phyloP scores from a whole-genome alignment of 2,113 vertebrate genomes.

The Eupsittula cactorum region DNA sequence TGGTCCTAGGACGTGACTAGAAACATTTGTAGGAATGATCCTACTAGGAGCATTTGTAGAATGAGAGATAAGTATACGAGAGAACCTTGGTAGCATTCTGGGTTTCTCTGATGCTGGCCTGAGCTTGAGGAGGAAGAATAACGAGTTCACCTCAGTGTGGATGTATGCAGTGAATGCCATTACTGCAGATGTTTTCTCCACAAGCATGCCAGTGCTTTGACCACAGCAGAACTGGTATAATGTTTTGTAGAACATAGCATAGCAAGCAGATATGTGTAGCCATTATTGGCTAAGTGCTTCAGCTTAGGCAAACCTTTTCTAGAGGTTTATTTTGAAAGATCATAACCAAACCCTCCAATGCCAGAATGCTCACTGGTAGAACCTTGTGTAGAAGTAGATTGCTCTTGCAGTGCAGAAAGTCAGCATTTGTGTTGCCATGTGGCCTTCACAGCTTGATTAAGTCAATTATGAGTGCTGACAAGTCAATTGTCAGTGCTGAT shows the following conservation, averaged over 20 bases:
- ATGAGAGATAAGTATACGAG: not conserved
- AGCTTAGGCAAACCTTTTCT: not conserved
- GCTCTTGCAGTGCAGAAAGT: not conserved
- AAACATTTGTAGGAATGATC: not conserved
- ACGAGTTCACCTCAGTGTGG: not conserved
- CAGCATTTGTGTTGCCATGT: fast-evolving
- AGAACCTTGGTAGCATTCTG: not conserved
- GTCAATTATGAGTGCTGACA: not conserved
- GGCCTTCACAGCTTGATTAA: not conserved
- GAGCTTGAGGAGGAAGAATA: not conserved
- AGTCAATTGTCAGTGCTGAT: not conserved
- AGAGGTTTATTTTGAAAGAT: not conserved
- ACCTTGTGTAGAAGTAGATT: not conserved
- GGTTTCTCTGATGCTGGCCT: not conserved
- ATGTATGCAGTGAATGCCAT: not conserved
- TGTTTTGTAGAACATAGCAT: fast-evolving
- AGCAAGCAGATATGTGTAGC: fast-evolving
- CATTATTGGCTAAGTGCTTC: not conserved
- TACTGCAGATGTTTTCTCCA: not conserved
- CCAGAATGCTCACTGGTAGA: not conserved
- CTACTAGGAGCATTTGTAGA: not conserved
- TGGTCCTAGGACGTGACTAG: not conserved
- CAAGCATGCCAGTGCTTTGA: not conserved
- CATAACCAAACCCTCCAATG: not conserved
- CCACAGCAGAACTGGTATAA: not conserved